phyloP scores from a whole-genome alignment of 1,140 invertebrate species.

The Homarus americanus region DNA sequence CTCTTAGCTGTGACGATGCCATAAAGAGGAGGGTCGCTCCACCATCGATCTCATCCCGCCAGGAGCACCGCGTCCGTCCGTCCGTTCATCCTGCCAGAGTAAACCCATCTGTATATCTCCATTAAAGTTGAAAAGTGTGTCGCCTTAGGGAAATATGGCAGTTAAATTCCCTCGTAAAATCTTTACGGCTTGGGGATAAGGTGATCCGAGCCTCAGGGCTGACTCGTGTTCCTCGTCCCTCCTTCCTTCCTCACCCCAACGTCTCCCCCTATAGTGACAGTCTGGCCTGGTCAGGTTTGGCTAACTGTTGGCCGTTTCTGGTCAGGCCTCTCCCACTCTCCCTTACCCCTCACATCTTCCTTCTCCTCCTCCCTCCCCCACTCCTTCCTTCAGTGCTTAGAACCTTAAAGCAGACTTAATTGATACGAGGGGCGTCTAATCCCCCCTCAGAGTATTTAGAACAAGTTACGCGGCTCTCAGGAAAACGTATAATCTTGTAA shows the following conservation, averaged over 20 bases:
- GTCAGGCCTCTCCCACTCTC: no score
- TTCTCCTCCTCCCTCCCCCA: not conserved
- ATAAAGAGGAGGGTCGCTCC: not conserved
- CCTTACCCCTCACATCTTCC: no score
- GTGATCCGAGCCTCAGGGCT: not conserved
- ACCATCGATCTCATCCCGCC: not conserved
- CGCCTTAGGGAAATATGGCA: conserved; percentile 30
- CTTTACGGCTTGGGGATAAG: conserved; percentile 7
- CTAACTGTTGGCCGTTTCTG: not conserved
- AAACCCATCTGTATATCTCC: conserved; percentile 27
- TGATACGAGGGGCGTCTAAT: conserved; percentile 31
- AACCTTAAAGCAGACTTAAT: conserved; percentile 15
- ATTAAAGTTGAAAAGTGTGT: conserved; percentile 35
- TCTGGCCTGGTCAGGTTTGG: not conserved
- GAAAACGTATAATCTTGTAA: conserved; percentile 25
- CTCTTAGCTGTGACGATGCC: not conserved
- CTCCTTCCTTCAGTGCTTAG: not conserved
- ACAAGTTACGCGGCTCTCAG: not conserved
- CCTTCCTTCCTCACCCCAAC: not conserved
- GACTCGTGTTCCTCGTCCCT: not conserved
- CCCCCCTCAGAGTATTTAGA: conserved; percentile 27
- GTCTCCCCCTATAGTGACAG: not conserved
- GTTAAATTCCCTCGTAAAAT: conserved; percentile 25
- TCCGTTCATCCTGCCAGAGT: not conserved
- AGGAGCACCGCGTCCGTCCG: not conserved